Percentiles rank a stretch among this genome's conserved stretches.
These are phyloP conservation scores for Candoia aspera DNA, from an alignment of 2,113 vertebrate genomes.

Conservation along the genomic window DNA sequence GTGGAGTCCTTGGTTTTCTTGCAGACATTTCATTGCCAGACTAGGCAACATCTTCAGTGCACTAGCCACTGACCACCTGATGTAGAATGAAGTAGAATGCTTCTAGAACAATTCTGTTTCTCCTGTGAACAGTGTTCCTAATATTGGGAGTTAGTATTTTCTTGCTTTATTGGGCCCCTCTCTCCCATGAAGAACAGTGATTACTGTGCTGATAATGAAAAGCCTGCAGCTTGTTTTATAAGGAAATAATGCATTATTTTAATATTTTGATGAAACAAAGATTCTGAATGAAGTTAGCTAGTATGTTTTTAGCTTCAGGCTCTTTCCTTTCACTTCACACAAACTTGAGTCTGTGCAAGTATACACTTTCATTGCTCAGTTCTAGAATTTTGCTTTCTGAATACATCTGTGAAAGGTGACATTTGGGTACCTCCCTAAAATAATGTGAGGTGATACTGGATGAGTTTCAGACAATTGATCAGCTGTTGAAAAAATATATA, in stretches of 20 bases:
- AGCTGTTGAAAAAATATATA: background rate
- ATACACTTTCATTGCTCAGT: background rate
- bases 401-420: background rate
- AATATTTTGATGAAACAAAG: background rate
- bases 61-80: background rate
- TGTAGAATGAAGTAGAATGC: background rate
- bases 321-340: background rate
- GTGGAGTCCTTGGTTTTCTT: too few species aligned
- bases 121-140: background rate
- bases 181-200: background rate
- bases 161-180: background rate
- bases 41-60: too few species aligned
- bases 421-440: background rate
- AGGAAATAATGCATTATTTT: too few species aligned
- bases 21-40: too few species aligned
- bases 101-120: background rate
- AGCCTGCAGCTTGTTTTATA: too few species aligned
- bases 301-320: background rate
- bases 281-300: background rate
- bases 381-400: background rate
- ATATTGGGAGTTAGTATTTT: background rate
- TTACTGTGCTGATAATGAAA: too few species aligned
- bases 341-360: background rate
- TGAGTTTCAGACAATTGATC: background rate
- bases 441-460: too few species aligned